A percentile compares a stretch with the other conserved stretches of the same genome.
These are phyloP conservation scores for Papilio machaon DNA, from an alignment of 1,140 invertebrate species.

Conservation along the genomic window DNA sequence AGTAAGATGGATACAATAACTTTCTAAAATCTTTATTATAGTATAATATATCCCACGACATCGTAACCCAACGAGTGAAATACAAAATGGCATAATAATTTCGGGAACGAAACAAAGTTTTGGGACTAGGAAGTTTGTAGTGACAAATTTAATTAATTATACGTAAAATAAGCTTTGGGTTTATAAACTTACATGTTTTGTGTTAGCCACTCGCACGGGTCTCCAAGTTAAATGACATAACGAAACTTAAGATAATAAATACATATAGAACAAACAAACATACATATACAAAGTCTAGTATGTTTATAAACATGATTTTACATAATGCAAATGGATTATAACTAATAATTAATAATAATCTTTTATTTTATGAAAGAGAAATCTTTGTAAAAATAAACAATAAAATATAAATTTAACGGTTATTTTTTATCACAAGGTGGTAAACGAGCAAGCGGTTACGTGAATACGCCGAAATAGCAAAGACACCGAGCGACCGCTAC, in stretches of 20 bases:
- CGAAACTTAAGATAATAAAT: background rate
- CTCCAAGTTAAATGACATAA: background rate
- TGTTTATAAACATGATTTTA: background rate
- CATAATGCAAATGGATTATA: too few species aligned
- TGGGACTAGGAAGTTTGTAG: background rate
- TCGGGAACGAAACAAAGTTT: slow-evolving; percentile 2
- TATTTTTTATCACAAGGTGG: too few species aligned
- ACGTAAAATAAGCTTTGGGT: slow-evolving; percentile 9
- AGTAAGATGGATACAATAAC: too few species aligned
- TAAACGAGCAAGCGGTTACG: too few species aligned
- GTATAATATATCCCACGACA: background rate
- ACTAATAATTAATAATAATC: too few species aligned
- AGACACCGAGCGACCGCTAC: too few species aligned
- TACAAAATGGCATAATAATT: slow-evolving; percentile 1
- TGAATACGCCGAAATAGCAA: too few species aligned
- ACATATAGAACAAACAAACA: background rate
- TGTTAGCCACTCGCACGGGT: background rate
- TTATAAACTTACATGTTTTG: background rate
- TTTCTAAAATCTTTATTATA: too few species aligned
- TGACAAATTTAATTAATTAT: slow-evolving; percentile 5
- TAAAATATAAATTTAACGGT: too few species aligned
- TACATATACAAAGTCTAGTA: background rate
- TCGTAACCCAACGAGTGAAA: background rate
- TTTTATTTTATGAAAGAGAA: too few species aligned
- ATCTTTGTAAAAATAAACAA: too few species aligned